Conservation (phyloP, 2,113 vertebrate genomes). For the Macrotus californicus region DNA sequence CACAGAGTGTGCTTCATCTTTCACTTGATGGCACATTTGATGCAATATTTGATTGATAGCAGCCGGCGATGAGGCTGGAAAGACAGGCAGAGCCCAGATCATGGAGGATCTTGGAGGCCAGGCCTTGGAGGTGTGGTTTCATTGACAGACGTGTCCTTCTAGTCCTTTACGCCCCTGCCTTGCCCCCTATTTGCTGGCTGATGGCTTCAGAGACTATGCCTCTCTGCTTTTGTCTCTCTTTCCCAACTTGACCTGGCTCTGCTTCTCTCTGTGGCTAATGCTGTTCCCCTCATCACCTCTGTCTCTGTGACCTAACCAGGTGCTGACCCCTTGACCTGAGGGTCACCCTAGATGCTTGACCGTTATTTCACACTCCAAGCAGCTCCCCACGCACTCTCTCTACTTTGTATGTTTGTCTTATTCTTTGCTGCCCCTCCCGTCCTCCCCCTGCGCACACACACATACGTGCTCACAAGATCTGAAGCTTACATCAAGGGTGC, state of each 20-base stretch:
- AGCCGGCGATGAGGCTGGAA: neutral
- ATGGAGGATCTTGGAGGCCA: neutral
- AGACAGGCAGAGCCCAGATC: neutral
- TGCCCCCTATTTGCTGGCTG: neutral
- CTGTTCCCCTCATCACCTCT: neutral
- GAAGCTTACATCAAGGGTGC: slow-evolving; percentile 30
- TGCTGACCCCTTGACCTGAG: neutral
- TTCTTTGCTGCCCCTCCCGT: neutral
- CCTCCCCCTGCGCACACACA: neutral
- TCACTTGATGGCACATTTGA: neutral
- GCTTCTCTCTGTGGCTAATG: neutral
- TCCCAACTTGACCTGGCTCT: neutral
- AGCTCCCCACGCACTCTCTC: neutral
- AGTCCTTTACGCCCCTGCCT: neutral
- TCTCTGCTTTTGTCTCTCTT: neutral
- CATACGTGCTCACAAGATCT: neutral
- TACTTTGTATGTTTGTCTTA: neutral
- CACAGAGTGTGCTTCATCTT: neutral
- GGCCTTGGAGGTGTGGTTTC: neutral
- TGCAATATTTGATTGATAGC: neutral
- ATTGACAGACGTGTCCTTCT: neutral
- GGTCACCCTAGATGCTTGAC: neutral
- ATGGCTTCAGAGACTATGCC: neutral
- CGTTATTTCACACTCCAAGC: neutral
- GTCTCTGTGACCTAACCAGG: neutral